A percentile compares a stretch with the other conserved stretches of the same genome.
These are phyloP conservation scores for Nemurella pictetii DNA, from an alignment of 2,888 invertebrate genomes.

Conservation along the genomic window DNA sequence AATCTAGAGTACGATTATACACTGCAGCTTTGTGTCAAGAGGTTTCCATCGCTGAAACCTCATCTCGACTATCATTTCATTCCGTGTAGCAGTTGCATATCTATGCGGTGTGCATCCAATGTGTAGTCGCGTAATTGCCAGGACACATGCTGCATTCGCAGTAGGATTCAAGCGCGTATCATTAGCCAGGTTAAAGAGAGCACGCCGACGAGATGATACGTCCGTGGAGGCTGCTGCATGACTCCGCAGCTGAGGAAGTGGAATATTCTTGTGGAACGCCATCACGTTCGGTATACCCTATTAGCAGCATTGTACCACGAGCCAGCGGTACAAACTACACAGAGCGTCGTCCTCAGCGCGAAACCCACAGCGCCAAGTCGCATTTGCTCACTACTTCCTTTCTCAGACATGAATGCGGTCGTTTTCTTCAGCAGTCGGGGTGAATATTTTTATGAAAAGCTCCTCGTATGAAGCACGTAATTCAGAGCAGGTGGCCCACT, in stretches of 20 bases:
- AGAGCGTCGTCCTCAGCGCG: not conserved
- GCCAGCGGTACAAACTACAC: not conserved
- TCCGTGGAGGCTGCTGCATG: constrained; percentile 8
- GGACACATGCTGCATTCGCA: not conserved
- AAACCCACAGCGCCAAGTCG: not conserved
- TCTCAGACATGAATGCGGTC: not conserved
- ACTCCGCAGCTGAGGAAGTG: constrained; percentile 12
- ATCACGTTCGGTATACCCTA: constrained; percentile 14
- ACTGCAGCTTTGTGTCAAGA: not conserved
- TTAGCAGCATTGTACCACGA: constrained; percentile 5
- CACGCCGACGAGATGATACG: not conserved
- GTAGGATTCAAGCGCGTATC: not conserved
- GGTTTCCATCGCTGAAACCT: too few species aligned
- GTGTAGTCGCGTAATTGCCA: not conserved
- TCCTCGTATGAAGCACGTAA: constrained; percentile 8
- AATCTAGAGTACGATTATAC: too few species aligned
- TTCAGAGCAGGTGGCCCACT: constrained; percentile 17
- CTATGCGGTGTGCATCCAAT: not conserved
- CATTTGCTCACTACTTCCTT: constrained; percentile 4
- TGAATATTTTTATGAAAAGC: constrained; percentile 29
- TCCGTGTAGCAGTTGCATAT: not conserved
- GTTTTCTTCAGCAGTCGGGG: not conserved
- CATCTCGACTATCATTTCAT: not conserved
- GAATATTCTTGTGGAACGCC: not conserved
- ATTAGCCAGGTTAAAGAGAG: constrained; percentile 8